Percentiles rank a stretch among this genome's conserved stretches.
Evolutionary conservation across 2,797 vertebrate genomes (phyloP).

Genomic region (Bradypodion ventrale): DNA sequence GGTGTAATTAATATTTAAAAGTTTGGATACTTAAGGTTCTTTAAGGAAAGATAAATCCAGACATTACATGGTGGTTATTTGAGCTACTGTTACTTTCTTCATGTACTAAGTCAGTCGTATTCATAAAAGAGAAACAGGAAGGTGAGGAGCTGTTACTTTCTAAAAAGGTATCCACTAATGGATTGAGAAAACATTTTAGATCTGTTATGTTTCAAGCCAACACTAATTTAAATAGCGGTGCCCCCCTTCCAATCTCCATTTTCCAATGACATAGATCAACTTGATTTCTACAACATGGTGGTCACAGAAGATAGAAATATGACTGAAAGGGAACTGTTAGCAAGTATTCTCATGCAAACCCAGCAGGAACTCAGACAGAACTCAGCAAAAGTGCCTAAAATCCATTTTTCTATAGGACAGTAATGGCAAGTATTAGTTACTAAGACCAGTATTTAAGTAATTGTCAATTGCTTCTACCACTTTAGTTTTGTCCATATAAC

Average conservation of each 20-base stretch:
- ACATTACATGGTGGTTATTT: background rate
- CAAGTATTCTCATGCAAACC: too few relatives aligned
- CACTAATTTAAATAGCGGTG: background rate
- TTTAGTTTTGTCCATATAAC: too few relatives aligned
- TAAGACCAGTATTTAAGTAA: background rate
- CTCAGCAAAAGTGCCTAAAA: too few relatives aligned
- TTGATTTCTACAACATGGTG: background rate
- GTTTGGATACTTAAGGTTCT: too few relatives aligned
- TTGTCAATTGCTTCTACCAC: too few relatives aligned
- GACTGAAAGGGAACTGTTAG: background rate
- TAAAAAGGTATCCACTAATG: background rate
- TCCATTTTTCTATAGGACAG: background rate
- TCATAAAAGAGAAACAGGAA: background rate
- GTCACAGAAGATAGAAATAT: background rate
- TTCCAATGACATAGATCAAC: background rate
- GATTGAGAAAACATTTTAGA: constrained; percentile 11
- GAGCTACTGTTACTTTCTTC: background rate
- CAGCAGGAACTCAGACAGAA: too few relatives aligned
- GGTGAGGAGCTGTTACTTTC: background rate
- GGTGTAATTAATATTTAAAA: background rate
- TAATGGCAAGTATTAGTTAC: background rate
- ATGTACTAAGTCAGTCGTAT: background rate
- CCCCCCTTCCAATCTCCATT: background rate
- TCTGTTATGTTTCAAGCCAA: background rate
- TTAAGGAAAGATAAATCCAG: constrained; percentile 28